Base-by-base conservation (phyloP, 2,888 invertebrate species). In the Drosophila neonasuta region DNA sequence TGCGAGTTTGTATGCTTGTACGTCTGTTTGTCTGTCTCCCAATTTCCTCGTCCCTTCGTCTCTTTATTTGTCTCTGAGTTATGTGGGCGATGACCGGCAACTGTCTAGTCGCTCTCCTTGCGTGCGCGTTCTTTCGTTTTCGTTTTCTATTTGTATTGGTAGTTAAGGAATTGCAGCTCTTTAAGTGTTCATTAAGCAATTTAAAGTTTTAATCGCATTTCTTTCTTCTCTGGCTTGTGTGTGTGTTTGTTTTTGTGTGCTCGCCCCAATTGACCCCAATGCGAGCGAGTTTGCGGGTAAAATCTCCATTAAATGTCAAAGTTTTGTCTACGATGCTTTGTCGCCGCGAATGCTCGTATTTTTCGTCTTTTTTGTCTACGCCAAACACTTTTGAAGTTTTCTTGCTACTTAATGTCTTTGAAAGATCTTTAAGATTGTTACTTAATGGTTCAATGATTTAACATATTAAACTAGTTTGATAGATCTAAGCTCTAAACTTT, bases 181-280 rank as follows among this genome's bases (percentile, higher is more conserved):
- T 80, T 56, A 82, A 86, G 81, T 86, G 81, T 83, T 87, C 74
- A 82, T 86, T 82, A 77, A 87, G 74, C 80, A 86, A 71, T 82
- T 80, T 74, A 87, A 82, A 87, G 68, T 82, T 79, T 68, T 74
- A 74, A 79, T 85, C 70, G 80, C 56, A 56, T 56, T 69, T 64
- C 68, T 55, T 52, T 77, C 54, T 67, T 30, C 36, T 32, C 24
- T 32, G n/a, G 13, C 42, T 45, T 42, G 41, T 45, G 44, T 50
- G 20, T 10, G 24, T 24, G 24, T 24, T 6, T 24, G 24, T 24
- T 6, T 24, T 24, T 24, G 24, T 24, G 6, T 11, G 11, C n/a
- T n/a, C 36, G 1, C 6, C 32, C 17, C 20, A 66, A 39, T 56
- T 55, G 32, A 55, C 39, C 36, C 34, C 42, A 55, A 55, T 56